phyloP scores from a whole-genome alignment of 1,140 invertebrate species.

The Dreissena rostriformis region DNA sequence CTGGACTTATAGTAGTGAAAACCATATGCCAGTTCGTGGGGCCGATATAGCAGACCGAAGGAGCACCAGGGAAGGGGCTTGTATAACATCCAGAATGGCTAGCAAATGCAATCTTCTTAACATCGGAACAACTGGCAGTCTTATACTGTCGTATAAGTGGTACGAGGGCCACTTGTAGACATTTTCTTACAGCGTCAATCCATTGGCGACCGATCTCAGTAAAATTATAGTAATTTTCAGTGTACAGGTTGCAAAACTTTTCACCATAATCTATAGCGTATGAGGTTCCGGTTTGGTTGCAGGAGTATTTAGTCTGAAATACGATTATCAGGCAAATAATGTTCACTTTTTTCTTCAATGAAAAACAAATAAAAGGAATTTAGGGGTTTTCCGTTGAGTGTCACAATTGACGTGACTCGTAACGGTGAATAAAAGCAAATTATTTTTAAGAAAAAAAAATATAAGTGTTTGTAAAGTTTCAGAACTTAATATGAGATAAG shows the following conservation, averaged over 20 bases:
- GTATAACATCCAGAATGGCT: slow-evolving; percentile 25
- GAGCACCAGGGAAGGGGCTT: neutral
- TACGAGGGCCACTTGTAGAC: slow-evolving; percentile 37
- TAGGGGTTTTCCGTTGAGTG: too few species aligned
- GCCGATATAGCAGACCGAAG: slow-evolving; percentile 29
- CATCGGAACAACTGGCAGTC: slow-evolving; percentile 1
- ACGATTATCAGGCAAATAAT: neutral
- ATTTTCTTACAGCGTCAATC: slow-evolving; percentile 42
- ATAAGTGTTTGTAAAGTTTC: neutral
- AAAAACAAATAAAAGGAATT: neutral
- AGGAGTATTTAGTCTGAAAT: slow-evolving; percentile 1
- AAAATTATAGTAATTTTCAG: slow-evolving; percentile 5
- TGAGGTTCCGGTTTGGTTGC: neutral
- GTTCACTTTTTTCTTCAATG: neutral
- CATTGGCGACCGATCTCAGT: slow-evolving; percentile 21
- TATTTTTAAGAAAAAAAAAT: neutral
- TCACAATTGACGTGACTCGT: neutral
- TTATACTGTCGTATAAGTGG: slow-evolving; percentile 19
- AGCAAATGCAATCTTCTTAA: slow-evolving; percentile 18
- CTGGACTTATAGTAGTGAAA: slow-evolving; percentile 23
- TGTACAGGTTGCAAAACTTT: slow-evolving; percentile 41
- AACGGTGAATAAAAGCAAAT: neutral
- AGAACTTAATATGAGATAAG: too few species aligned
- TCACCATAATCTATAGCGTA: slow-evolving; percentile 37
- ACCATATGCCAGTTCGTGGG: slow-evolving; percentile 2